Evolutionary conservation across 2,797 vertebrate species (phyloP).

Genomic region (Acanthopagrus latus): DNA sequence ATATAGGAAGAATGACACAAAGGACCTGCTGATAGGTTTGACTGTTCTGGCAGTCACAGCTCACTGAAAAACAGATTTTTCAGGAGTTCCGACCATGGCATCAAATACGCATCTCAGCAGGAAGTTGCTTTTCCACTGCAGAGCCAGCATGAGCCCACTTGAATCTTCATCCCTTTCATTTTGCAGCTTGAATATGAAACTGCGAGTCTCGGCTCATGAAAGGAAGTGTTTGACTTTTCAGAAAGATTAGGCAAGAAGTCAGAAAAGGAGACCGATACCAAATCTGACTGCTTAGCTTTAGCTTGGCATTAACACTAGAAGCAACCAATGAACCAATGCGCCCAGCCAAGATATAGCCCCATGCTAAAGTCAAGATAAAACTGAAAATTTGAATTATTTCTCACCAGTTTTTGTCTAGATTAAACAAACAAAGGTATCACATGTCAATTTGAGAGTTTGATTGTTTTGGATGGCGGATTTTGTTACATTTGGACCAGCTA

Average conservation of each 20-base stretch:
- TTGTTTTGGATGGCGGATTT: not conserved
- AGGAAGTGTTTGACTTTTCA: conserved; percentile 18
- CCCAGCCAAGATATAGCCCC: not conserved
- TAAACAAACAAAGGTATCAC: not conserved
- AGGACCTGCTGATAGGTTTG: conserved; percentile 19
- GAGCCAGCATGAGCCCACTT: conserved; percentile 1
- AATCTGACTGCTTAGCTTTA: not conserved
- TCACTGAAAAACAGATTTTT: conserved; percentile 48
- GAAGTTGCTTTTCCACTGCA: not conserved
- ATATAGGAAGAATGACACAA: conserved; percentile 9
- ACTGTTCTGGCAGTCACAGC: conserved; percentile 30
- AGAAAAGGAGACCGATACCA: not conserved
- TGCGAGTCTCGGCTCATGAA: conserved; percentile 1
- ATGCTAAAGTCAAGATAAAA: not conserved
- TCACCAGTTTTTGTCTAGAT: not conserved
- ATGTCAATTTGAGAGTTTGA: not conserved
- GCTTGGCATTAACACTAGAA: not conserved
- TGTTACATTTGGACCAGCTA: not conserved
- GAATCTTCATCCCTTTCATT: conserved; percentile 16
- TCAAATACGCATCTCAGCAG: conserved; percentile 26
- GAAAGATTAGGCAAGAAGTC: not conserved
- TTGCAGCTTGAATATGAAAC: conserved; percentile 20
- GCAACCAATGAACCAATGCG: not conserved
- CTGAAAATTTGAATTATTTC: not conserved
- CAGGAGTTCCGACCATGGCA: conserved; percentile 13